Conservation (phyloP, 2,113 vertebrate genomes). For the Mandrillus leucophaeus region DNA sequence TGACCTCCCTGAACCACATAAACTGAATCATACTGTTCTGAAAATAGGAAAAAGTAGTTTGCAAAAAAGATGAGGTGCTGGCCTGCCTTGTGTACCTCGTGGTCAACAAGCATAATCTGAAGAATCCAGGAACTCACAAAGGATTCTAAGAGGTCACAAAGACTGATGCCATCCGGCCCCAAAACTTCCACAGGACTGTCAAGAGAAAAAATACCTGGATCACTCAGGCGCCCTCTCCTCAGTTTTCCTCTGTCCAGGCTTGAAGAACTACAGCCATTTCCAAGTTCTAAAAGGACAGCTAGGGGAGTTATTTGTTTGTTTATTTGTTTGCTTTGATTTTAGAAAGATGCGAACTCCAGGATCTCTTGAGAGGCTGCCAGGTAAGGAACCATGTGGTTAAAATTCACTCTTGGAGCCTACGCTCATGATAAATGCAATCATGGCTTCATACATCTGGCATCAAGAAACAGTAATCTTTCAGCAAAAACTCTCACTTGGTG, state of each 20-base stretch:
- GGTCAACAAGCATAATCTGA: background rate
- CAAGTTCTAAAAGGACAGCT: background rate
- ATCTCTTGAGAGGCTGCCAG: background rate
- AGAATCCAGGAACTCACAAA: background rate
- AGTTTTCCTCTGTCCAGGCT: background rate
- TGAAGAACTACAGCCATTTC: background rate
- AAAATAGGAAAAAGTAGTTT: background rate
- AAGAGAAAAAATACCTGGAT: background rate
- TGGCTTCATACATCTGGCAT: background rate
- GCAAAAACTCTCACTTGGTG: background rate
- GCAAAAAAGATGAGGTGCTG: background rate
- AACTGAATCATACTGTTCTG: background rate
- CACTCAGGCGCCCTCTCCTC: background rate
- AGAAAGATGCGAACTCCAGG: background rate
- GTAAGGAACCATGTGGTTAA: background rate
- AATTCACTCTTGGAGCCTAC: background rate
- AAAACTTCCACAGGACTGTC: background rate
- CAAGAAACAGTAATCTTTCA: background rate
- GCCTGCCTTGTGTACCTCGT: background rate
- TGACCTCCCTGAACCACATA: background rate
- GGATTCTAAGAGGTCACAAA: background rate
- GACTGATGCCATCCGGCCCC: background rate
- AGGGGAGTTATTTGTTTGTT: background rate
- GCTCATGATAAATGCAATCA: background rate
- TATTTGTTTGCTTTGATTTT: background rate